These are phyloP conservation scores for Monarcha castaneiventris DNA, from an alignment of 2,113 vertebrate species.

Conservation along the genomic window DNA sequence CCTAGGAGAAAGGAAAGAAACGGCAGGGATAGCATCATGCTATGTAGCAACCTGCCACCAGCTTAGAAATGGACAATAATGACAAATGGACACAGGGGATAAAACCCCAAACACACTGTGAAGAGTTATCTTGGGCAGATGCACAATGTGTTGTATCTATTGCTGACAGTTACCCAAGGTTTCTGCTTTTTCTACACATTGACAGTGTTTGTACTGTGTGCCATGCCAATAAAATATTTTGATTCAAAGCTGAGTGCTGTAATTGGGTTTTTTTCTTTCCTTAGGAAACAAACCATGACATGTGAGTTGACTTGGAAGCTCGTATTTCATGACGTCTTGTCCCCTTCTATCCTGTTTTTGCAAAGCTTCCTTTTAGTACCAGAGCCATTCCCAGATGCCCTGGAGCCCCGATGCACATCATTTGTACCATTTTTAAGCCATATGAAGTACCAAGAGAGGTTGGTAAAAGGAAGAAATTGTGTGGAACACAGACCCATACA, in stretches of 20 bases:
- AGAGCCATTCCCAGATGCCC: not conserved
- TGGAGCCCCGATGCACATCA: accelerated
- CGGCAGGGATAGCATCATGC: slow-evolving; percentile 61
- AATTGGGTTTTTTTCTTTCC: not conserved
- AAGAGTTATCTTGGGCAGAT: slow-evolving; percentile 51
- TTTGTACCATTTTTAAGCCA: not conserved
- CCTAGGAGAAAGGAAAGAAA: slow-evolving; percentile 71
- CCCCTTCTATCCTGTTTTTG: not conserved
- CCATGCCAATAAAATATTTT: slow-evolving; percentile 32
- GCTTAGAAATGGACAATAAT: slow-evolving; percentile 67
- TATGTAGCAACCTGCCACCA: slow-evolving; percentile 67
- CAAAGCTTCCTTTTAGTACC: not conserved
- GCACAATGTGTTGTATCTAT: not conserved
- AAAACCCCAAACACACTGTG: slow-evolving; percentile 55
- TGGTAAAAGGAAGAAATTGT: not conserved
- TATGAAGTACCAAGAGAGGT: not conserved
- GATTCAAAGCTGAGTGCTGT: slow-evolving; percentile 19
- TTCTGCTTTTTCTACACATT: slow-evolving; percentile 24
- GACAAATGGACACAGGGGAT: slow-evolving; percentile 69
- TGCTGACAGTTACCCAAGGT: slow-evolving; percentile 42
- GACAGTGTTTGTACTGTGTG: not conserved
- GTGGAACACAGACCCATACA: not conserved
- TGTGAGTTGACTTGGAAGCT: not conserved
- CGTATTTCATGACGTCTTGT: not conserved
- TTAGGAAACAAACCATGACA: not conserved